phyloP scores from a whole-genome alignment of 2,888 invertebrate genomes.

The Cantharis flavilabris region DNA sequence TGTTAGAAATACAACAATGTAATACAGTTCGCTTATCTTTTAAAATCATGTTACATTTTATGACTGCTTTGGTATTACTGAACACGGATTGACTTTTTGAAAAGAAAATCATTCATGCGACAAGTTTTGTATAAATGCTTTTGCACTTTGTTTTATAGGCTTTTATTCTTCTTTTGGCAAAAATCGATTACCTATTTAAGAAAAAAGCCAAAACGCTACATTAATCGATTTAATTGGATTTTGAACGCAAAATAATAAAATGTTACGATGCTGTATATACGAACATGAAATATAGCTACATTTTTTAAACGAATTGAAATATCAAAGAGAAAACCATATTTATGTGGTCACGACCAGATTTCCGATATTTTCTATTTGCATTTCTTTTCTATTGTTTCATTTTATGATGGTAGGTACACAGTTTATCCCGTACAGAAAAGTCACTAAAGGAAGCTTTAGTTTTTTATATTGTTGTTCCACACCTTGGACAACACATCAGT shows the following conservation, averaged over 20 bases:
- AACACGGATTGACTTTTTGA: neutral
- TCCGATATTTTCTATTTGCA: slow-evolving; percentile 7
- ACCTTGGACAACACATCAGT: too few relatives aligned
- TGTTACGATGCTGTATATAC: neutral
- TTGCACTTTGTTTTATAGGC: neutral
- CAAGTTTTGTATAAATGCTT: neutral
- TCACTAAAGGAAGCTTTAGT: neutral
- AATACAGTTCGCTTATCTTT: neutral
- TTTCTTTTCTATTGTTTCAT: neutral
- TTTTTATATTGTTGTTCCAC: neutral
- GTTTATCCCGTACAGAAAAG: neutral
- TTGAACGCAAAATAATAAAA: neutral
- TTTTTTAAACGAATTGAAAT: slow-evolving; percentile 15
- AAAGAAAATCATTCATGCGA: neutral
- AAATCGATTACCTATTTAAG: neutral
- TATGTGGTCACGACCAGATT: slow-evolving; percentile 14
- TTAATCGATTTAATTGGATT: neutral
- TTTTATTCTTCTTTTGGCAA: neutral
- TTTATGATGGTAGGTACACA: neutral
- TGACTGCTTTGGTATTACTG: neutral
- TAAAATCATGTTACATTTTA: neutral
- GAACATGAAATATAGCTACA: neutral
- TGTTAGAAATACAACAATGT: neutral
- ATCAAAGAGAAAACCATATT: slow-evolving; percentile 8
- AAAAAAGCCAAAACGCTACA: neutral